Conservation (phyloP, 2,797 vertebrate genomes). For the Hoplostethus atlanticus region DNA sequence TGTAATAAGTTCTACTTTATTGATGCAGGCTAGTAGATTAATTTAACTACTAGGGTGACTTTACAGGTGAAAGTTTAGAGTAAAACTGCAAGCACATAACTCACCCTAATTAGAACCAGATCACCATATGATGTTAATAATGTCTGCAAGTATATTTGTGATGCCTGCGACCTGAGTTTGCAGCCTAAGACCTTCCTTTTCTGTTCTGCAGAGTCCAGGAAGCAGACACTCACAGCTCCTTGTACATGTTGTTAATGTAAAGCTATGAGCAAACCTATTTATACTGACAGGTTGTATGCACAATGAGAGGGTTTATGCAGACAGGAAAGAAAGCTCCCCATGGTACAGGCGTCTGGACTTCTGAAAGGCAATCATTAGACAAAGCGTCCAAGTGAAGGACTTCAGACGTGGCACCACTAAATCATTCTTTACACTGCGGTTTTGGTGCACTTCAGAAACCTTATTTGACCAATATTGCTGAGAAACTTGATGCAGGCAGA, state of each 20-base stretch:
- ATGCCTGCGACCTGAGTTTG: not conserved
- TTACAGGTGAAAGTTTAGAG: not conserved
- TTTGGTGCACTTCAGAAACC: slow-evolving; percentile 14
- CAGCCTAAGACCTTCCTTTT: too few species aligned
- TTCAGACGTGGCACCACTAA: not conserved
- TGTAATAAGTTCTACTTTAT: too few species aligned
- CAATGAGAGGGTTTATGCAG: not conserved
- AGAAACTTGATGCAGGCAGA: slow-evolving; percentile 13
- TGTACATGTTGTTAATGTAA: not conserved
- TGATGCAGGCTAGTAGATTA: too few species aligned
- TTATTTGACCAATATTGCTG: slow-evolving; percentile 13
- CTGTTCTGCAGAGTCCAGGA: not conserved
- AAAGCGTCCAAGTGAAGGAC: not conserved
- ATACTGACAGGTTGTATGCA: too few species aligned
- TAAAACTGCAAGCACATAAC: not conserved
- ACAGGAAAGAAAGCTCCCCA: too few species aligned
- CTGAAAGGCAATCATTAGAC: too few species aligned
- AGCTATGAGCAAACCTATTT: not conserved
- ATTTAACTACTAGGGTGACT: not conserved
- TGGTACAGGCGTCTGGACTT: not conserved
- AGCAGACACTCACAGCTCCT: not conserved
- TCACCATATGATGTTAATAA: not conserved
- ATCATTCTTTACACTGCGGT: slow-evolving; percentile 3
- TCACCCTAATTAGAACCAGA: not conserved
- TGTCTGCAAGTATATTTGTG: not conserved